Percentiles rank a stretch among this genome's conserved stretches.
phyloP scores from a whole-genome alignment of 2,888 invertebrate genomes.

The Hirtodrosophila trivittata region DNA sequence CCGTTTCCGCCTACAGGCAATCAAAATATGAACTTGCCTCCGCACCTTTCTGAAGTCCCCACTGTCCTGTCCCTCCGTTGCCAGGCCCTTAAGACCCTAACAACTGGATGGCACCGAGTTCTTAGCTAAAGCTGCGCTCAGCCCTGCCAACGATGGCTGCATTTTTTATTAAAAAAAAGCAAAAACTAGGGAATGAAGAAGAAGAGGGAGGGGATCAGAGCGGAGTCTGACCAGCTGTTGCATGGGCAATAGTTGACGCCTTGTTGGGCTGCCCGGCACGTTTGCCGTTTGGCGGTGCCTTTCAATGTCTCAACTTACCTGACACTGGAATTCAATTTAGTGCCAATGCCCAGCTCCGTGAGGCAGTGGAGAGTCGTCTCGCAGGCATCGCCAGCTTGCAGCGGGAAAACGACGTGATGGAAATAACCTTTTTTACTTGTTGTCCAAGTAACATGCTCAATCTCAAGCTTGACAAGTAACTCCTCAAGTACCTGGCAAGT shows the following conservation, averaged over 20 bases:
- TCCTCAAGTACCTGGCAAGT: conserved; percentile 87
- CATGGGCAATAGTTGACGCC: conserved; percentile 18
- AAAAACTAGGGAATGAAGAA: neutral
- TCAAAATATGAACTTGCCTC: conserved; percentile 52
- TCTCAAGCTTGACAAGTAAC: conserved; percentile 87
- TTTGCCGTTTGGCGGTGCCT: conserved; percentile 40
- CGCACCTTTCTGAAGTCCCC: neutral
- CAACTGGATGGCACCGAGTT: conserved; percentile 14
- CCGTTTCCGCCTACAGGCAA: conserved; percentile 49
- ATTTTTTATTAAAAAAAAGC: conserved; percentile 44
- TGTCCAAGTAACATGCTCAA: conserved; percentile 89
- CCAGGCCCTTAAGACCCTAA: conserved; percentile 7
- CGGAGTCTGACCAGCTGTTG: conserved; percentile 63
- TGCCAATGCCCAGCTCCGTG: conserved; percentile 89
- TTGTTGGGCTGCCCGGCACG: conserved; percentile 64
- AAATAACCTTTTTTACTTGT: conserved; percentile 88
- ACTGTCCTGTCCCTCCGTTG: neutral
- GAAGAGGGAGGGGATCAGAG: neutral
- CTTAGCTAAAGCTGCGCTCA: conserved; percentile 18
- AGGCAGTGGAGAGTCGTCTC: conserved; percentile 90
- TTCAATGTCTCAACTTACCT: conserved; percentile 85
- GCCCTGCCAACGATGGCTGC: conserved; percentile 26
- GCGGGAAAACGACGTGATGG: conserved; percentile 89
- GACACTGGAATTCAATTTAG: conserved; percentile 88
- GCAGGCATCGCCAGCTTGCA: conserved; percentile 88